Evolutionary conservation across 1,140 invertebrate genomes (phyloP).

Genomic region (Penaeus chinensis): DNA sequence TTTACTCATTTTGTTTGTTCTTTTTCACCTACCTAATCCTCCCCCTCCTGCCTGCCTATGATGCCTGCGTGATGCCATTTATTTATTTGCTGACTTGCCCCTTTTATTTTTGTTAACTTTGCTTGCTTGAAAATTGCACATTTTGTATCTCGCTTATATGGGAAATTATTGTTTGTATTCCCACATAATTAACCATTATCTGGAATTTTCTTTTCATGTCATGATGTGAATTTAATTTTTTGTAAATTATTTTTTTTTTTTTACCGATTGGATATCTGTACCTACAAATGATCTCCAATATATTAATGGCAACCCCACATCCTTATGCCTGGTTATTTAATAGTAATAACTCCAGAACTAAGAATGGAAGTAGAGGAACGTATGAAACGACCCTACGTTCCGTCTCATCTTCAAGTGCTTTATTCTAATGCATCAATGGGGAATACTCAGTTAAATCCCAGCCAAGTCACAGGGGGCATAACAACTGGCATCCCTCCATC

Average conservation of each 20-base stretch:
- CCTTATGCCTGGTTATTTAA: slow-evolving; percentile 23
- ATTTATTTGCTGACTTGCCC: slow-evolving; percentile 44
- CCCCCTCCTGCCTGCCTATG: slow-evolving; percentile 55
- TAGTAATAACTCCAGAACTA: slow-evolving; percentile 87
- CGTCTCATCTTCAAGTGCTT: slow-evolving; percentile 72
- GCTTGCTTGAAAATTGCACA: slow-evolving; percentile 58
- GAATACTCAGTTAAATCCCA: slow-evolving; percentile 18
- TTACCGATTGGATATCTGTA: background rate
- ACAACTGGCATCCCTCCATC: slow-evolving; percentile 56
- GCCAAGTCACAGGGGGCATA: slow-evolving; percentile 41
- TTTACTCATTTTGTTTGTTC: slow-evolving; percentile 43
- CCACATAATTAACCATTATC: slow-evolving; percentile 18
- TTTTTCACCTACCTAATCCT: slow-evolving; percentile 30
- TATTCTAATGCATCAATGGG: slow-evolving; percentile 37
- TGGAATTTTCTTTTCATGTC: background rate
- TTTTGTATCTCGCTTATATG: slow-evolving; percentile 46
- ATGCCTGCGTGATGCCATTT: slow-evolving; percentile 57
- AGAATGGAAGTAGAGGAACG: slow-evolving; percentile 88
- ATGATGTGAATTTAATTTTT: background rate
- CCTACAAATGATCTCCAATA: background rate
- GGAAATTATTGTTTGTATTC: slow-evolving; percentile 33
- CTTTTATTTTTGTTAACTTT: slow-evolving; percentile 43
- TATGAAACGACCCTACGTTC: slow-evolving; percentile 84
- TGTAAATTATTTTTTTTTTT: slow-evolving; percentile 23
- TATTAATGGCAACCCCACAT: slow-evolving; percentile 1